phyloP scores from a whole-genome alignment of 2,113 vertebrate genomes.

The Carettochelys insculpta region DNA sequence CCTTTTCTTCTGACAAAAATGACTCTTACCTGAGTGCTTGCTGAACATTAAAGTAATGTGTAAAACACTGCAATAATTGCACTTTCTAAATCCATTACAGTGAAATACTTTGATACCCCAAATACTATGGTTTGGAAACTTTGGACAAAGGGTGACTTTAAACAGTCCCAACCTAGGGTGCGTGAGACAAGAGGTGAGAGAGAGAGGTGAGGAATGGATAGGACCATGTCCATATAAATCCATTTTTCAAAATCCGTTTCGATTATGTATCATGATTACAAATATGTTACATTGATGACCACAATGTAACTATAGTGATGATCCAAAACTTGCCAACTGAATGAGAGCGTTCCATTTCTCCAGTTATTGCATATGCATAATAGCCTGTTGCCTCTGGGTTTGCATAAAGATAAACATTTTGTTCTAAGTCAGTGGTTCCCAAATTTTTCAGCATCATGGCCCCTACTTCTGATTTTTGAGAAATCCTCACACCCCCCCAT shows the following conservation, averaged over 20 bases:
- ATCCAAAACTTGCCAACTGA: neutral
- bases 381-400: neutral
- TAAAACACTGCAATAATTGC: neutral
- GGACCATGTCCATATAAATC: neutral
- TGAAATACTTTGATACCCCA: neutral
- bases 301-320: neutral
- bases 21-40: neutral
- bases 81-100: neutral
- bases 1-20: neutral
- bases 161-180: neutral
- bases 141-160: neutral
- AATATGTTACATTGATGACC: neutral
- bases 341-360: neutral
- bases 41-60: neutral
- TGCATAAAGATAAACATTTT: neutral
- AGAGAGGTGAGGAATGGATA: neutral
- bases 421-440: too few species aligned
- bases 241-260: neutral
- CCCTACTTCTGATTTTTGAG: too few species aligned
- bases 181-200: fast-evolving
- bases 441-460: too few species aligned
- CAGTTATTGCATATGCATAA: neutral
- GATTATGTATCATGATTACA: fast-evolving
- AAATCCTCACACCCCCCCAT: too few species aligned
- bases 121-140: neutral